Conservation (phyloP, 1,140 invertebrate species). For the Micrasema longulum region DNA sequence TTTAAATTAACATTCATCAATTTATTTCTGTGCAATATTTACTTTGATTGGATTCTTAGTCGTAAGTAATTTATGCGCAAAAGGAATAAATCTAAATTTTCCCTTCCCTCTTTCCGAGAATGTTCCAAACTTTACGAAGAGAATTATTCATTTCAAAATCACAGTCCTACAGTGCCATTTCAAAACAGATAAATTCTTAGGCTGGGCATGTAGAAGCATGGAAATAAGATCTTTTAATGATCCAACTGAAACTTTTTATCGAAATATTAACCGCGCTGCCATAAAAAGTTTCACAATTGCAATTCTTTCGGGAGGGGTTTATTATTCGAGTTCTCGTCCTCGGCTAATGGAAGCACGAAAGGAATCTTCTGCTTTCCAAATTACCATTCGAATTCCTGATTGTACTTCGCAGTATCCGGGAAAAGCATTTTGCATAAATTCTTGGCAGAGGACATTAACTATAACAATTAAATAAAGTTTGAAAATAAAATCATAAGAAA, state of each 20-base stretch:
- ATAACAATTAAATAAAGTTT: no score
- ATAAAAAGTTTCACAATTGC: conserved; percentile 49
- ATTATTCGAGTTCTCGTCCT: conserved; percentile 45
- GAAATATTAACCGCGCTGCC: conserved; percentile 39
- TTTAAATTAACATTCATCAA: no score
- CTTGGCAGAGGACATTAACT: no score
- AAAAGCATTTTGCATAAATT: no score
- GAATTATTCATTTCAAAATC: conserved; percentile 15
- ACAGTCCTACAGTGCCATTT: conserved; percentile 21
- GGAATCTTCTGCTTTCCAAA: conserved; percentile 33
- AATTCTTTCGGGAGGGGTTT: conserved; percentile 52
- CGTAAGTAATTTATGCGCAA: no score
- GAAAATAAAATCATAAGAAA: no score
- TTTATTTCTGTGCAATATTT: no score
- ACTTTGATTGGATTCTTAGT: no score
- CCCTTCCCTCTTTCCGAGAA: background rate
- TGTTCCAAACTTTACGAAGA: conserved; percentile 14
- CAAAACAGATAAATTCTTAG: conserved; percentile 24
- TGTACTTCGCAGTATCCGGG: conserved; percentile 1
- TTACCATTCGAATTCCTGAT: conserved; percentile 39
- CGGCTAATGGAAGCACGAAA: conserved; percentile 39
- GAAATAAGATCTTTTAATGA: conserved; percentile 43
- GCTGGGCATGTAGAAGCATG: conserved; percentile 10
- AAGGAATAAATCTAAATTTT: no score
- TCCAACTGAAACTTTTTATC: conserved; percentile 42